These are phyloP conservation scores for Choreutis nemorana DNA, from an alignment of 2,888 invertebrate species.

Conservation along the genomic window DNA sequence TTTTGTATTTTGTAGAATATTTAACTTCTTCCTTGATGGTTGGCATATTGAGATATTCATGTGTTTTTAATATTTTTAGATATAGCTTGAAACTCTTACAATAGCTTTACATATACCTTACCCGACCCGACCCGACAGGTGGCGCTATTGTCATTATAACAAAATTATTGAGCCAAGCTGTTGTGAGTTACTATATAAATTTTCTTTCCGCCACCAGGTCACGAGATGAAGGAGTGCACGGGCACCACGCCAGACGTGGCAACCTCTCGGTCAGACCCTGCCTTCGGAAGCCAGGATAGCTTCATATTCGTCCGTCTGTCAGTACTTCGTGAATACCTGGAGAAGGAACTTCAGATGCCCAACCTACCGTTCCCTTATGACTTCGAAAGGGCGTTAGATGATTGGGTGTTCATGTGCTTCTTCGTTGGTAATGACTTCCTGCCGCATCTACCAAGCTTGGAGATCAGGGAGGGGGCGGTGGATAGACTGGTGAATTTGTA, in stretches of 20 bases:
- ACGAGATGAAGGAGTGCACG: slow-evolving; percentile 93
- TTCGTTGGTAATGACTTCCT: slow-evolving; percentile 99
- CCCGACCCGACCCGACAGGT: too few species aligned
- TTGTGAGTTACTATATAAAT: too few species aligned
- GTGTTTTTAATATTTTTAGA: too few species aligned
- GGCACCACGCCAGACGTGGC: slow-evolving; percentile 72
- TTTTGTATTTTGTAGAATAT: too few species aligned
- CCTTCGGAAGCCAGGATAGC: slow-evolving; percentile 78
- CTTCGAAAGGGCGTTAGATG: slow-evolving; percentile 94
- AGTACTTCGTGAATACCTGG: slow-evolving; percentile 93
- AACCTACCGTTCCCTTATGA: slow-evolving; percentile 94
- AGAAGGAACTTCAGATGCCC: slow-evolving; percentile 79
- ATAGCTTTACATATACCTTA: too few species aligned
- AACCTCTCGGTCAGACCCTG: slow-evolving; percentile 66
- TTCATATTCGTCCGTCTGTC: slow-evolving; percentile 94
- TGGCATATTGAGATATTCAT: too few species aligned
- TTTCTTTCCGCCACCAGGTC: too few species aligned
- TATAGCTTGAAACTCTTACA: too few species aligned
- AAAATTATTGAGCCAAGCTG: too few species aligned
- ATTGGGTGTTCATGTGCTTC: slow-evolving; percentile 99
- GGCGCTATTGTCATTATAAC: too few species aligned
- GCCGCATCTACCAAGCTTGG: slow-evolving; percentile 96
- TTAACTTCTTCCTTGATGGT: too few species aligned
- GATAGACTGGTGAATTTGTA: slow-evolving; percentile 92
- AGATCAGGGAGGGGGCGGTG: slow-evolving; percentile 97